Conservation (phyloP, 2,113 vertebrate genomes). For the Cariama cristata region DNA sequence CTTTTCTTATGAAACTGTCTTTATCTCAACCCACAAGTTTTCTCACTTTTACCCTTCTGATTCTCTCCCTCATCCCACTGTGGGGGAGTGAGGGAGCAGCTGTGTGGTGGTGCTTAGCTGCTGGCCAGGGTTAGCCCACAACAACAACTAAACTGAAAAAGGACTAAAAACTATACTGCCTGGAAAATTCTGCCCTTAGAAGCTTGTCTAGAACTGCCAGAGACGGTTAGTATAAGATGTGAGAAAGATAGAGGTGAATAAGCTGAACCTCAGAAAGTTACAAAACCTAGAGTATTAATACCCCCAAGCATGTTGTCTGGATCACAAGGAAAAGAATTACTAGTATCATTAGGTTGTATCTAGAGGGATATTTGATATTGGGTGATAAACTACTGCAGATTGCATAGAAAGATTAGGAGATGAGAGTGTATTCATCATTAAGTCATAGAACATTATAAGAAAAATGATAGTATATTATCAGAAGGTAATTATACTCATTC, state of each 20-base stretch:
- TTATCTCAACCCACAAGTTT: not conserved
- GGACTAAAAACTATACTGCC: not conserved
- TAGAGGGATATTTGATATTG: not conserved
- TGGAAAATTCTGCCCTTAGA: not conserved
- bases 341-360: not conserved
- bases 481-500: no score
- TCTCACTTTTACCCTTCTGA: not conserved
- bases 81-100: accelerated
- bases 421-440: not conserved
- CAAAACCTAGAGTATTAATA: not conserved
- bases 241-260: not conserved
- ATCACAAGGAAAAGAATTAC: not conserved
- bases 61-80: not conserved
- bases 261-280: not conserved
- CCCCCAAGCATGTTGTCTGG: not conserved
- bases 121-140: not conserved
- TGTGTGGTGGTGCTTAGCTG: not conserved
- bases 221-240: not conserved
- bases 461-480: no score
- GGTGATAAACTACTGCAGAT: not conserved
- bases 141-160: not conserved
- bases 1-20: not conserved
- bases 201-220: not conserved
- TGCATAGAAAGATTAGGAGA: not conserved
- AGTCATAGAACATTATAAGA: not conserved